Evolutionary conservation across 2,888 invertebrate species (phyloP), one percentile per base, ranked within the genome.

Genomic region (Drosophila limbata): DNA sequence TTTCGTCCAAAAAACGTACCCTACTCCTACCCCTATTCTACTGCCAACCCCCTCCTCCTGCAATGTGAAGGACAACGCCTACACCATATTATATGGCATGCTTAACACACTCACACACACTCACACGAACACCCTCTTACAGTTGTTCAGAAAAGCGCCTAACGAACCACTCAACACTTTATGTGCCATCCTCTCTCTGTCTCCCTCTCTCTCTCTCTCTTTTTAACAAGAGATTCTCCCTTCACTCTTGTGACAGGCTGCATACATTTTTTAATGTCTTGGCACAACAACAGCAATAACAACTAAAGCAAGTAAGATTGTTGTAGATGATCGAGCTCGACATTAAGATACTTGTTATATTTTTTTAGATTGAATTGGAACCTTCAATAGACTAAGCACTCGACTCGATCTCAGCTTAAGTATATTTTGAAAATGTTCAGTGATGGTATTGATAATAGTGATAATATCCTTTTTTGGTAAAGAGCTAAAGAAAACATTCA

Each of bases 221-320:
- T 42, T 15, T 15, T 39, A 8, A 8, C 40, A 15, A 40, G 40
- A 15, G 40, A 15, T 11, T 17, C 9, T 17, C 42, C 4, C 5
- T 19, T 2, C 21, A 6, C 28, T 5, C 57, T 9, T 63, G 44
- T n/a, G 66, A 64, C 77, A 68, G 52, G 67, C 53, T 69, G 73
- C 73, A 77, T 73, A 73, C 56, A 82, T 79, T 80, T 80, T 80
- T 77, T 75, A 80, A 84, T 82, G 84, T 70, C 77, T 73, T 53
- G 47, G 45, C 31, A 59, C 52, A 55, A 33, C 47, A 65, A 42
- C 52, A 45, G 5, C 48, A 40, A 8, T 17, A 44, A 39, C 59
- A 63, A 35, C 44, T 15, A 33, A 47, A 39, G 31, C 39, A 31
- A 17, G 28, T 28, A 9, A 15, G 3, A 47, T 5, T 11, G 28